A percentile compares a stretch with the other conserved stretches of the same genome.
phyloP scores from a whole-genome alignment of 2,797 vertebrate species.

The Vespertilio murinus region DNA sequence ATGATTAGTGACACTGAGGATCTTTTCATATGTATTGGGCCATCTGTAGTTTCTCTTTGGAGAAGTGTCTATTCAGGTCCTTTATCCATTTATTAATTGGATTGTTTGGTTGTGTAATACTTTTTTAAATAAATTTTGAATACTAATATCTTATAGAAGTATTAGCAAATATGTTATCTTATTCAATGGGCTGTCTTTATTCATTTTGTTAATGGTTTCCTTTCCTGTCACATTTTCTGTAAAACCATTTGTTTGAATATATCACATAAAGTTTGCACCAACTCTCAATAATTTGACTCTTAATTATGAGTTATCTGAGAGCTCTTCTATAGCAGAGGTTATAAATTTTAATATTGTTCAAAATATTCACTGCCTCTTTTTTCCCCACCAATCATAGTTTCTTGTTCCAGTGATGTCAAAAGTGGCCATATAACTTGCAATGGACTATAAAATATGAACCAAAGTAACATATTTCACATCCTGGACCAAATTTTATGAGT shows the following conservation, averaged over 20 bases:
- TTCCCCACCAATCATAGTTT: background rate
- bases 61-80: background rate
- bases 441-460: background rate
- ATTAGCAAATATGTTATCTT: background rate
- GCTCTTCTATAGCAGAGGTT: background rate
- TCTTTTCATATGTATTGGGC: background rate
- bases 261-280: background rate
- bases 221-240: background rate
- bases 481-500: background rate
- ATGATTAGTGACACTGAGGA: background rate
- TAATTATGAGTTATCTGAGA: background rate
- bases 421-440: background rate
- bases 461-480: background rate
- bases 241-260: background rate
- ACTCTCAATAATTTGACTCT: background rate
- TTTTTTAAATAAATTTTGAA: background rate
- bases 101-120: background rate
- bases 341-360: background rate
- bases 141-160: background rate
- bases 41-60: background rate
- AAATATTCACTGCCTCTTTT: background rate
- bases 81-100: background rate
- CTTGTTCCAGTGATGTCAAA: background rate
- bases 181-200: background rate
- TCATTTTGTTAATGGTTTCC: background rate